These are phyloP conservation scores for Elymnias hypermnestra DNA, from an alignment of 1,140 invertebrate species.

Conservation along the genomic window DNA sequence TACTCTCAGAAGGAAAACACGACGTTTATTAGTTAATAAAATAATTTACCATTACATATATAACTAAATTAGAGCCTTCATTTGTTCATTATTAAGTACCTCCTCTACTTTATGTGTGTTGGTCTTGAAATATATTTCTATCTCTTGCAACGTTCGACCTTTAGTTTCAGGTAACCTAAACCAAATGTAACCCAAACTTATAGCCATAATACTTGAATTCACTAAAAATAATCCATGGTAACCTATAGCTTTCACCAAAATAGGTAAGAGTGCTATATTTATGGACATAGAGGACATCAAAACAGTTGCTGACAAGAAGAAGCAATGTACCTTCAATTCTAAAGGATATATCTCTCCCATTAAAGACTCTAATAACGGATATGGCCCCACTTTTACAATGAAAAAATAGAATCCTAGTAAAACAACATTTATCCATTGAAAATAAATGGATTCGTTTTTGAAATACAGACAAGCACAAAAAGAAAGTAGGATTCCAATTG, in stretches of 20 bases:
- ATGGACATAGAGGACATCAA: slow-evolving; percentile 11
- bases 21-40: too few relatives aligned
- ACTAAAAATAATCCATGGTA: slow-evolving; percentile 26
- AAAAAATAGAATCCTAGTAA: slow-evolving; percentile 22
- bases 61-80: slow-evolving; percentile 11
- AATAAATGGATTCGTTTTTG: slow-evolving; percentile 7
- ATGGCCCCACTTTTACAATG: slow-evolving; percentile 17
- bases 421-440: slow-evolving; percentile 14
- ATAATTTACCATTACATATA: neutral
- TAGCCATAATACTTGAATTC: slow-evolving; percentile 10
- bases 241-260: slow-evolving; percentile 14
- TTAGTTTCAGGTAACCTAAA: slow-evolving; percentile 25
- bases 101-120: slow-evolving; percentile 19
- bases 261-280: slow-evolving; percentile 14
- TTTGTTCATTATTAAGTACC: slow-evolving; percentile 14
- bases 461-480: slow-evolving; percentile 23
- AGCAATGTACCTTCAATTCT: slow-evolving; percentile 24
- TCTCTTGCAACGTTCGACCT: slow-evolving; percentile 27
- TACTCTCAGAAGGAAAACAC: too few relatives aligned
- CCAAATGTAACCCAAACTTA: slow-evolving; percentile 19
- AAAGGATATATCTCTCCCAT: slow-evolving; percentile 25
- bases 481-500: slow-evolving; percentile 12
- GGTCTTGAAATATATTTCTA: slow-evolving; percentile 29
- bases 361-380: slow-evolving; percentile 21
- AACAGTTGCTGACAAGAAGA: slow-evolving; percentile 18